Evolutionary conservation across 1,140 invertebrate genomes (phyloP).

Genomic region (Subanguina moxae): DNA sequence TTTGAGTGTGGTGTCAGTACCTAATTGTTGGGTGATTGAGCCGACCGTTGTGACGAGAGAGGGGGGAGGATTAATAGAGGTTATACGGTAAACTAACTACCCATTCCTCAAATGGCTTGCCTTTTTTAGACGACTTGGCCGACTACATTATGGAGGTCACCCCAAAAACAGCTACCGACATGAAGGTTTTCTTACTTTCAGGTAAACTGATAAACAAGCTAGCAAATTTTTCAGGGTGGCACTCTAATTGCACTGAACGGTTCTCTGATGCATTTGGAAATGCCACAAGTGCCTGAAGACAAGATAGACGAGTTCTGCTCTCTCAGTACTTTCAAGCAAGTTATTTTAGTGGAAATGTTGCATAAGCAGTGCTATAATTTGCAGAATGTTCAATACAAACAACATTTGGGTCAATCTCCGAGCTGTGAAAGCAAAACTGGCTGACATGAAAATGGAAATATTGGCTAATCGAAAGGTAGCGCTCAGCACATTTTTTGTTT

Average conservation of each 20-base stretch:
- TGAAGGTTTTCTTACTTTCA: slow-evolving; percentile 72
- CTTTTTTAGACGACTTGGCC: no score
- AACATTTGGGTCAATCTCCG: slow-evolving; percentile 91
- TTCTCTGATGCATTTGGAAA: slow-evolving; percentile 84
- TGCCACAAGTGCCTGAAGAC: slow-evolving; percentile 96
- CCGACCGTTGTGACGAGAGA: no score
- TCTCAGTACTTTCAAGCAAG: slow-evolving; percentile 87
- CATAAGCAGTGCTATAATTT: slow-evolving; percentile 24
- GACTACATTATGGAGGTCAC: slow-evolving; percentile 99
- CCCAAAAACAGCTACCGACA: slow-evolving; percentile 94
- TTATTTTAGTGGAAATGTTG: slow-evolving; percentile 20
- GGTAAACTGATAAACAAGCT: neutral
- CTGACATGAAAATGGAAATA: slow-evolving; percentile 86
- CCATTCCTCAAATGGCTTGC: no score
- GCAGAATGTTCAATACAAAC: slow-evolving; percentile 95
- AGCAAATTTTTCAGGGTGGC: slow-evolving; percentile 75
- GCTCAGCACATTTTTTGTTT: slow-evolving; percentile 5
- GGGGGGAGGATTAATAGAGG: no score
- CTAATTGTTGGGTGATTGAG: no score
- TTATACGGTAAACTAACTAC: no score
- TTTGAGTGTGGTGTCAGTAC: no score
- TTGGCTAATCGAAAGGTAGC: slow-evolving; percentile 65
- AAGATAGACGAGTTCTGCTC: slow-evolving; percentile 96
- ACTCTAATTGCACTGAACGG: slow-evolving; percentile 93
- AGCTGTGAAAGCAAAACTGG: slow-evolving; percentile 79